Conservation (phyloP, 2,888 invertebrate species). For the Cyaniris semiargus region DNA sequence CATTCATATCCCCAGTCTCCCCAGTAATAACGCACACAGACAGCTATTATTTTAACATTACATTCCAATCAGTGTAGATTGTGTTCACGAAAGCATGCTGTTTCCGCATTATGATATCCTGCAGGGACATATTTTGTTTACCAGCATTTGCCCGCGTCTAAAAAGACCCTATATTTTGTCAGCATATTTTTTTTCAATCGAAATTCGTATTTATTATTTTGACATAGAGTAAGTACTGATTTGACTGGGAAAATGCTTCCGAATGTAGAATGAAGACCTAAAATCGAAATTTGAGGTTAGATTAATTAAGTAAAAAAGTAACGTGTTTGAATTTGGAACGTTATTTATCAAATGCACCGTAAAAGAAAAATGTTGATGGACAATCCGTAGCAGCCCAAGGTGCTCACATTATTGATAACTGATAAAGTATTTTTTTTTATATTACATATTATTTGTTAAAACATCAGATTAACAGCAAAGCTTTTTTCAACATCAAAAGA, state of each 20-base stretch:
- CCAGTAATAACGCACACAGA: conserved; percentile 1
- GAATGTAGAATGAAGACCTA: background rate
- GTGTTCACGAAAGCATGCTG: background rate
- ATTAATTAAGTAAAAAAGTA: too few relatives aligned
- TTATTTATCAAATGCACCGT: background rate
- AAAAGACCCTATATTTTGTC: background rate
- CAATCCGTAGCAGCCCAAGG: background rate
- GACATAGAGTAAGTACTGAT: background rate
- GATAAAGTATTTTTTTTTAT: background rate
- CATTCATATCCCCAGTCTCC: conserved; percentile 37
- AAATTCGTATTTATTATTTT: background rate
- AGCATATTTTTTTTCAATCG: background rate
- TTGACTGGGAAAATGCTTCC: background rate
- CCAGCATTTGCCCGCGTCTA: background rate
- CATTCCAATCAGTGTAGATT: conserved; percentile 34
- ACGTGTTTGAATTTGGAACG: too few relatives aligned
- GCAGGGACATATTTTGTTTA: background rate
- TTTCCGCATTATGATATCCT: conserved; percentile 18
- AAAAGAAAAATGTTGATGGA: background rate
- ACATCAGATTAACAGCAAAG: background rate
- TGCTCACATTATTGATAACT: background rate
- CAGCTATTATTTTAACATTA: conserved; percentile 28
- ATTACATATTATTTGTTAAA: background rate
- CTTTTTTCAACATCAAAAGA: background rate
- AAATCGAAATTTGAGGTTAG: too few relatives aligned